Evolutionary conservation across 2,888 invertebrate species (phyloP).

Genomic region (Lasioglossum marginatum): DNA sequence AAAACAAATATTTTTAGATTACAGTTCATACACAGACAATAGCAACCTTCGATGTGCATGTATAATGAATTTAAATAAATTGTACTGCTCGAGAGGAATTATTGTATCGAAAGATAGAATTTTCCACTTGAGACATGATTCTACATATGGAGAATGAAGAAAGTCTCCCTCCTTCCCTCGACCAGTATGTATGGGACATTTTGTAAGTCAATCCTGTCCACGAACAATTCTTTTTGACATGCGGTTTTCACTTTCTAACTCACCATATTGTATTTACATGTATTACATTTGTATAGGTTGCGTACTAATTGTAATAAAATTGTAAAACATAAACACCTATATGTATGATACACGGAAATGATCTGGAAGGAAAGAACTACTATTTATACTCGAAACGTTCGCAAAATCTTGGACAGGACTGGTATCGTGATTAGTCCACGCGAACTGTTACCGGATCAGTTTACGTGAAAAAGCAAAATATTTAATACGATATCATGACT

Average conservation of each 20-base stretch:
- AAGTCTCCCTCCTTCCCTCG: neutral
- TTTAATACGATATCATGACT: neutral
- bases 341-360: too few species aligned
- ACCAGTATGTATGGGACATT: neutral
- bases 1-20: conserved; percentile 18
- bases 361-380: too few species aligned
- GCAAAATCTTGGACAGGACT: too few species aligned
- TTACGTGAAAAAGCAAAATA: neutral
- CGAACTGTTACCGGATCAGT: neutral
- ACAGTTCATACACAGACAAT: neutral
- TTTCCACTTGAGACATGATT: neutral
- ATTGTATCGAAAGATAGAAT: neutral
- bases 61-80: conserved; percentile 1
- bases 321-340: neutral
- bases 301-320: neutral
- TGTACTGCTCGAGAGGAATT: neutral
- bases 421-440: neutral
- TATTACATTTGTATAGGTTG: neutral
- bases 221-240: neutral
- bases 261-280: neutral
- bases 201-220: conserved; percentile 21
- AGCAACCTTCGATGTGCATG: conserved; percentile 2
- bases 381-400: too few species aligned
- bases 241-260: neutral
- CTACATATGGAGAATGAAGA: neutral